These are phyloP conservation scores for Labrus mixtus DNA, from an alignment of 2,113 vertebrate genomes.

Conservation along the genomic window DNA sequence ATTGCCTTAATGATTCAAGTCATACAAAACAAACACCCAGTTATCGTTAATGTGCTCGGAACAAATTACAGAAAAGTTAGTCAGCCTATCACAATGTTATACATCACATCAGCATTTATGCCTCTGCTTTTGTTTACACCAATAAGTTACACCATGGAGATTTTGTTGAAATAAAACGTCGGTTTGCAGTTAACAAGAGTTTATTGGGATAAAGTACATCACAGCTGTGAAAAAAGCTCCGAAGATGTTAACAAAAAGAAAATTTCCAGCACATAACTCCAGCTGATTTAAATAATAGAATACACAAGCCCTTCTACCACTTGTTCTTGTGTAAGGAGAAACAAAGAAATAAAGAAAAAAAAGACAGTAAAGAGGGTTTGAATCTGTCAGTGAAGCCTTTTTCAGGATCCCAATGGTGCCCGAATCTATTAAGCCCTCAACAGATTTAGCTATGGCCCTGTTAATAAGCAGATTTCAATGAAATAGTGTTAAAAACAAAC, in stretches of 20 bases:
- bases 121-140: conserved; percentile 49
- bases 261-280: conserved; percentile 19
- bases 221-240: conserved; percentile 44
- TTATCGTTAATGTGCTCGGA: conserved; percentile 25
- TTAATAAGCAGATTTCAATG: conserved; percentile 73
- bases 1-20: conserved; percentile 41
- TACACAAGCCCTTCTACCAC: background rate
- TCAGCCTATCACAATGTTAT: conserved; percentile 42
- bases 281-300: conserved; percentile 31
- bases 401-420: conserved; percentile 44
- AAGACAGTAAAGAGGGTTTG: conserved; percentile 17
- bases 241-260: conserved; percentile 28
- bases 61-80: conserved; percentile 36
- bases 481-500: conserved; percentile 49
- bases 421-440: conserved; percentile 54
- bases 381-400: conserved; percentile 41
- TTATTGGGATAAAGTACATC: conserved; percentile 44
- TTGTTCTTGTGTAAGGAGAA: conserved; percentile 39
- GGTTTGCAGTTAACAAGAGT: conserved; percentile 40
- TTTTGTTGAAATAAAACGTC: conserved; percentile 49
- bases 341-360: conserved; percentile 26
- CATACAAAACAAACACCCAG: conserved; percentile 9
- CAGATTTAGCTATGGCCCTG: conserved; percentile 56
- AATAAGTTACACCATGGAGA: conserved; percentile 37
- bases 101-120: conserved; percentile 40